Evolutionary conservation across 2,113 vertebrate genomes (phyloP).

Genomic region (Ariopsis seemanni): DNA sequence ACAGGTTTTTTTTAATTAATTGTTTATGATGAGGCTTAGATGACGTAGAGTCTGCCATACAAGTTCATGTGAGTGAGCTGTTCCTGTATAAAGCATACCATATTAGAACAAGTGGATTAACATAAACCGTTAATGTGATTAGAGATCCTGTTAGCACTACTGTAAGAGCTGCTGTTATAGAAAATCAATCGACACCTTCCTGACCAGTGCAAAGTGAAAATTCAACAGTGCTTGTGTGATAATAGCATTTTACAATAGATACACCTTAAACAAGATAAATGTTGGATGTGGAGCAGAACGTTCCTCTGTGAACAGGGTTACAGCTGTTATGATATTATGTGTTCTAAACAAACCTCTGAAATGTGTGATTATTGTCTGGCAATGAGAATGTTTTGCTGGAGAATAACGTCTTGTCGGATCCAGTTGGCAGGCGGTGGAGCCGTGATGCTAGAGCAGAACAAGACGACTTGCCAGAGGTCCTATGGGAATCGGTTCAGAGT

Average conservation of each 20-base stretch:
- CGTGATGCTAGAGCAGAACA: conserved; percentile 35
- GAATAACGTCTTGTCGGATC: conserved; percentile 61
- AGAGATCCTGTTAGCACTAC: neutral
- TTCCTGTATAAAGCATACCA: neutral
- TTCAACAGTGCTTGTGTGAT: neutral
- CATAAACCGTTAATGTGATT: neutral
- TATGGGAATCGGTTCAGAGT: conserved; percentile 44
- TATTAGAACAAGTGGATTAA: neutral
- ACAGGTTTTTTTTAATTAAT: too few relatives aligned
- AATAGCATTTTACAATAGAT: neutral
- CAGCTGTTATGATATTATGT: neutral
- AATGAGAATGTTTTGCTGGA: conserved; percentile 66
- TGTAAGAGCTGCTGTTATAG: neutral
- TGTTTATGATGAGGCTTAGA: neutral
- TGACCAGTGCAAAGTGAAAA: neutral
- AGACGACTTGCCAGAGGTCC: conserved; percentile 46
- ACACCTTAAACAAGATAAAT: neutral
- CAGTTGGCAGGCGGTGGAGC: conserved; percentile 58
- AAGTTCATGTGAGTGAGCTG: neutral
- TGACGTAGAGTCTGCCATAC: neutral
- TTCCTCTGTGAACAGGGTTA: neutral
- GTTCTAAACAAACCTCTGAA: conserved; percentile 22
- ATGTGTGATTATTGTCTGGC: conserved; percentile 58
- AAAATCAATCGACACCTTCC: neutral
- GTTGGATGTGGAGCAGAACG: neutral